Evolutionary conservation across 2,113 vertebrate species (phyloP).

Genomic region (Hemichromis elongatus): DNA sequence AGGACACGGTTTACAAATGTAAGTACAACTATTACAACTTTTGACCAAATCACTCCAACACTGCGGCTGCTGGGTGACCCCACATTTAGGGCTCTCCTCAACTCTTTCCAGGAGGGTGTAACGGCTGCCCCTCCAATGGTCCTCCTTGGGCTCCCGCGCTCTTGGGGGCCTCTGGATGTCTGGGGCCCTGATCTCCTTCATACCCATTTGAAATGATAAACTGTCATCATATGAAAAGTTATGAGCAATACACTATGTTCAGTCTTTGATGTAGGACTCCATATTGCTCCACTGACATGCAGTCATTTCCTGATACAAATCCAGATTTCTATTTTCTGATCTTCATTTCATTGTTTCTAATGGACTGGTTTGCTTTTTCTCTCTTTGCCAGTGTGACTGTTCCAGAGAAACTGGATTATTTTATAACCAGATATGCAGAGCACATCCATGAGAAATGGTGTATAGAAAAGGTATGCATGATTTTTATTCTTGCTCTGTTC

Average conservation of each 20-base stretch:
- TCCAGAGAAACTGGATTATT: conserved; percentile 92
- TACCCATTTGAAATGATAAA: not conserved
- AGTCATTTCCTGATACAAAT: not conserved
- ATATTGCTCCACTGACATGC: not conserved
- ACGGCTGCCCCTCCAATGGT: too few relatives aligned
- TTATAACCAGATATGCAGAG: conserved; percentile 94
- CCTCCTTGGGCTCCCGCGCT: too few relatives aligned
- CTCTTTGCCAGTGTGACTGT: conserved; percentile 78
- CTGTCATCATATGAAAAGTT: too few relatives aligned
- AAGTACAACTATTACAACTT: too few relatives aligned
- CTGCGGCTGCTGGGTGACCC: too few relatives aligned
- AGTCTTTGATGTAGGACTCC: not conserved
- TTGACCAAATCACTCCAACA: too few relatives aligned
- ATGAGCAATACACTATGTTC: not conserved
- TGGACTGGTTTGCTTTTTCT: not conserved
- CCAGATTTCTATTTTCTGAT: not conserved
- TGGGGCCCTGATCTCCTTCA: too few relatives aligned
- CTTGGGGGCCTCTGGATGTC: too few relatives aligned
- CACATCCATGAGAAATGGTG: conserved; percentile 95
- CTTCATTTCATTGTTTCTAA: not conserved
- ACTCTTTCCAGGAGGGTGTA: too few relatives aligned
- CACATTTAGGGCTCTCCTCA: too few relatives aligned
- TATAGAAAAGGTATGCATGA: conserved; percentile 86
- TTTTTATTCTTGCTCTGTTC: not conserved
- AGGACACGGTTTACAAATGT: too few relatives aligned